Evolutionary conservation across 2,113 vertebrate genomes (phyloP), one percentile per base, ranked within the genome.

Genomic region (Thinocorus orbignyianus): DNA sequence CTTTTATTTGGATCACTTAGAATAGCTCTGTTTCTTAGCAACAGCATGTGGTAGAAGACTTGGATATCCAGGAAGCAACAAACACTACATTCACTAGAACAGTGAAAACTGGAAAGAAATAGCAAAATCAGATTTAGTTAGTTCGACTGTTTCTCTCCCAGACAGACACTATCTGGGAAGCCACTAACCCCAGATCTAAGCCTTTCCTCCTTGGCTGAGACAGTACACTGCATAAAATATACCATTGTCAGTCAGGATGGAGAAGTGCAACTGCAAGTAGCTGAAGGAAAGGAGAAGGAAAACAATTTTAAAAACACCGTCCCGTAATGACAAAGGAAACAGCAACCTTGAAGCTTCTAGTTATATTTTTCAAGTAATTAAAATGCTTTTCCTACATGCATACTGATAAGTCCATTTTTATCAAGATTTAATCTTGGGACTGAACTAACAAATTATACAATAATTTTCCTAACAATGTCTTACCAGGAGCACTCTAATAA

Each of bases 1-100:
- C 61, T 90, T 85, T 78, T 65, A 60, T 85, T 79, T 74, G 52
- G 25, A 80, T 73, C 58, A 6, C 78, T 83, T 55, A 41, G 64
- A 90, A 86, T 54, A 77, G 57, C 66, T 19, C 37, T 39, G 93
- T 97, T 86, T 79, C 92, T 95, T 95, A 97, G 95, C 95, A 97
- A 97, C 93, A 81, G 44, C 81, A 68, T 39, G 25, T 60, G 80
- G 90, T 30, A 48, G 79, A 65, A 74, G 68, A 88, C 51, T 71
- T 62, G 24, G 49, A 80, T 33, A 44, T 9, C 68, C 13, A 57
- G 85, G 86, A 79, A 87, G 46, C 35, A 69, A 57, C 69, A 94
- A 94, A 26, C 57, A n/a, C 55, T 20, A 30, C 26, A 22, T 52
- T 58, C 58, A 68, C 62, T 3, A 58, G 35, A 86, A 82, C 37